Percentiles rank a stretch among this genome's conserved stretches.
Conservation (phyloP, 2,113 vertebrate genomes). For the Microcebus murinus region DNA sequence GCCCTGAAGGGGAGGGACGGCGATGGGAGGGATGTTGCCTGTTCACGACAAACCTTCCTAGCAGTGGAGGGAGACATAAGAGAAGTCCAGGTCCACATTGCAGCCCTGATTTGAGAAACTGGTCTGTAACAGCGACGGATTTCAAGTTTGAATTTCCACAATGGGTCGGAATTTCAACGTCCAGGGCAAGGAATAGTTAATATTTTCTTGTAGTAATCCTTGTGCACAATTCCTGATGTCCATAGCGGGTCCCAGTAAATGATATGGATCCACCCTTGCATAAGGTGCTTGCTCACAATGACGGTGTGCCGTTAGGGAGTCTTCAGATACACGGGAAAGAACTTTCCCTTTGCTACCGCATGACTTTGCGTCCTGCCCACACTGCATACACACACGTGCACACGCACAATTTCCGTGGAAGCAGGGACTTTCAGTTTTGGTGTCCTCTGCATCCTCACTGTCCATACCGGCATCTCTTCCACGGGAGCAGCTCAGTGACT, state of each 20-base stretch:
- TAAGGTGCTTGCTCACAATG: neutral
- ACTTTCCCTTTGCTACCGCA: neutral
- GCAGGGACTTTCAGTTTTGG: neutral
- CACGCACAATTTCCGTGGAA: neutral
- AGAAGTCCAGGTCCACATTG: fast-evolving
- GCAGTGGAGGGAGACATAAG: neutral
- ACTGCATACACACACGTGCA: neutral
- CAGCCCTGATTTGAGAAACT: neutral
- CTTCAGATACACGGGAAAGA: neutral
- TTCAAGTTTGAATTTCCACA: neutral
- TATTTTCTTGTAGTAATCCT: neutral
- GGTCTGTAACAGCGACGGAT: neutral
- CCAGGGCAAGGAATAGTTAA: neutral
- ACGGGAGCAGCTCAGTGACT: neutral
- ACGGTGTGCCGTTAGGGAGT: neutral
- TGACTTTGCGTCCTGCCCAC: too few relatives aligned
- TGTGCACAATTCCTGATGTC: neutral
- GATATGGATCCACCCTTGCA: neutral
- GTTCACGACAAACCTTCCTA: neutral
- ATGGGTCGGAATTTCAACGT: neutral
- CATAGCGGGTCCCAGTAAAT: neutral
- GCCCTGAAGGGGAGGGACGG: too few relatives aligned
- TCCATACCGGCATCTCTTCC: neutral
- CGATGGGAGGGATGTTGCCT: fast-evolving
- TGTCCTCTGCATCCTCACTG: neutral